phyloP scores from a whole-genome alignment of 2,113 vertebrate species.

The Micronycteris hirsuta region DNA sequence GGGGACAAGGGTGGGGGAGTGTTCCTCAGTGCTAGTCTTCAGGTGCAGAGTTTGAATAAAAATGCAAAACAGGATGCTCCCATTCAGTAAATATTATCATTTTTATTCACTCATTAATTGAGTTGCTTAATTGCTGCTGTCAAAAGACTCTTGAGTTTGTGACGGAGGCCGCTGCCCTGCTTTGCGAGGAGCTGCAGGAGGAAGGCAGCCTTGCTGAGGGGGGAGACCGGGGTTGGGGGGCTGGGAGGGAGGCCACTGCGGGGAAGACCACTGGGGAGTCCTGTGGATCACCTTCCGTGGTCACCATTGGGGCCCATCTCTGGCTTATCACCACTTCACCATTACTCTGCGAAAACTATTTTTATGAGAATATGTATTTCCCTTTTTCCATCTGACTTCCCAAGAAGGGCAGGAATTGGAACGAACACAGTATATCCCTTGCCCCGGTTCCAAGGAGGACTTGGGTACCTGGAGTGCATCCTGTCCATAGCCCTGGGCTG shows the following conservation, averaged over 20 bases:
- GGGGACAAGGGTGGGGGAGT: not conserved
- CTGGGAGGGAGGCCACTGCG: not conserved
- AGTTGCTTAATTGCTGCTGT: slow-evolving; percentile 91
- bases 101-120: slow-evolving; percentile 91
- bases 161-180: slow-evolving; percentile 77
- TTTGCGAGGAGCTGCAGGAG: slow-evolving; percentile 75
- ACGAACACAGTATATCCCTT: not conserved
- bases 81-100: slow-evolving; percentile 92
- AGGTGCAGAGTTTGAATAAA: slow-evolving; percentile 85
- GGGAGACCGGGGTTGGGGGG: not conserved
- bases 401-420: slow-evolving; percentile 41
- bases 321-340: slow-evolving; percentile 20
- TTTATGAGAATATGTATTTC: slow-evolving; percentile 70
- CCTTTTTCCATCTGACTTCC: slow-evolving; percentile 59
- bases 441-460: not conserved
- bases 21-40: slow-evolving; percentile 74
- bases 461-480: not conserved
- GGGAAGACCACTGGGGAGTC: not conserved
- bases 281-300: not conserved
- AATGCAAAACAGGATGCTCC: slow-evolving; percentile 87
- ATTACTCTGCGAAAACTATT: slow-evolving; percentile 51
- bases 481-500: not conserved
- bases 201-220: not conserved
- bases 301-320: not conserved
- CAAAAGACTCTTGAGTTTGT: slow-evolving; percentile 88